Conservation (phyloP, 2,113 vertebrate genomes). For the Daboia siamensis region DNA sequence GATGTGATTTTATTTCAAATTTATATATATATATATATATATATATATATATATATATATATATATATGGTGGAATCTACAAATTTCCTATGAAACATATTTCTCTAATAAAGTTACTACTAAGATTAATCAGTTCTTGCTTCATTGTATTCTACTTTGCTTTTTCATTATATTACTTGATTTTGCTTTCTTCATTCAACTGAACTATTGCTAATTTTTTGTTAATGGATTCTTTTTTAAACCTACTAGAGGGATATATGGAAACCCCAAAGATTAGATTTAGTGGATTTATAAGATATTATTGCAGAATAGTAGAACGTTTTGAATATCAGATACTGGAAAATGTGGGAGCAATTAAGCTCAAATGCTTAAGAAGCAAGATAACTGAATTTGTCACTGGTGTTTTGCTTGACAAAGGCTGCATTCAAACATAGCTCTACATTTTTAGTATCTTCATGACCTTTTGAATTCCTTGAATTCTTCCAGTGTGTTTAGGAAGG, state of each 20-base stretch:
- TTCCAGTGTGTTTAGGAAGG: too few relatives aligned
- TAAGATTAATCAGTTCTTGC: slow-evolving; percentile 11
- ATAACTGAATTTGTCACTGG: neutral
- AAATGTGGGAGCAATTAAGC: neutral
- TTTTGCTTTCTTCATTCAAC: slow-evolving; percentile 62
- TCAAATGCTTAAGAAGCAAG: neutral
- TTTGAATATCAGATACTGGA: slow-evolving; percentile 15
- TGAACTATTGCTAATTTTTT: slow-evolving; percentile 62
- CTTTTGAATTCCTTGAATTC: neutral
- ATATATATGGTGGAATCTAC: neutral
- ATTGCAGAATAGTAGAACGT: slow-evolving; percentile 16
- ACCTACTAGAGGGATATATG: slow-evolving; percentile 57
- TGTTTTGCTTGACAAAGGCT: neutral
- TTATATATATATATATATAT: neutral
- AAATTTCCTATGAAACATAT: slow-evolving; percentile 8
- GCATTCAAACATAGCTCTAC: neutral
- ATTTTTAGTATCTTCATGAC: neutral
- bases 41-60: too few relatives aligned
- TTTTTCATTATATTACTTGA: slow-evolving; percentile 76
- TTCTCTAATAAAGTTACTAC: neutral
- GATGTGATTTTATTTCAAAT: slow-evolving; percentile 32
- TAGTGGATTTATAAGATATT: slow-evolving; percentile 80
- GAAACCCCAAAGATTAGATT: slow-evolving; percentile 56
- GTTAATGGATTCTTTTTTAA: slow-evolving; percentile 62
- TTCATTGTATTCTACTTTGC: slow-evolving; percentile 64